phyloP scores from a whole-genome alignment of 2,797 vertebrate genomes.

The Enteromius fasciolatus region DNA sequence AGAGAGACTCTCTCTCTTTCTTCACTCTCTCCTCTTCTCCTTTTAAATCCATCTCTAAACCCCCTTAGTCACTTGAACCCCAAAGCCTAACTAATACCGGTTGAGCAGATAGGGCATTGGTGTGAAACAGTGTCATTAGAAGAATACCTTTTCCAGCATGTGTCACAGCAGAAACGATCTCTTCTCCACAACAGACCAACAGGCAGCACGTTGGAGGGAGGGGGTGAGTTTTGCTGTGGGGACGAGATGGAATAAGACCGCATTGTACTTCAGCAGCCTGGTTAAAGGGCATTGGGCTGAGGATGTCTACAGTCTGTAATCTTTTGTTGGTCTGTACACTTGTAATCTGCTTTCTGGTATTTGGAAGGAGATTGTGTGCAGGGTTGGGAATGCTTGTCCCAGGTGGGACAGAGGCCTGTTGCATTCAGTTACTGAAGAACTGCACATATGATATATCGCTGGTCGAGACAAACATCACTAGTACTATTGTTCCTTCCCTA shows the following conservation, averaged over 20 bases:
- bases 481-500: background rate
- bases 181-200: conserved; percentile 65
- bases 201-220: conserved; percentile 61
- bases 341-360: conserved; percentile 79
- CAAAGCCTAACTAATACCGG: conserved; percentile 78
- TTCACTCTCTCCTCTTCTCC: conserved; percentile 55
- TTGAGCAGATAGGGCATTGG: conserved; percentile 72
- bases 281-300: conserved; percentile 80
- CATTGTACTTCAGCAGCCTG: conserved; percentile 72
- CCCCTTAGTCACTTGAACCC: conserved; percentile 81
- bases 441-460: background rate
- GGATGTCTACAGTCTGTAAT: conserved; percentile 78
- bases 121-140: conserved; percentile 71
- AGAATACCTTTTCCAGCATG: conserved; percentile 49
- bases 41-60: conserved; percentile 75
- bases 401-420: conserved; percentile 60
- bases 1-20: conserved; percentile 67
- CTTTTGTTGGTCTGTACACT: conserved; percentile 81
- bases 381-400: conserved; percentile 62
- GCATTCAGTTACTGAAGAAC: conserved; percentile 21
- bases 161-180: conserved; percentile 36
- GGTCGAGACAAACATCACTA: background rate
- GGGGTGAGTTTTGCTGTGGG: conserved; percentile 68
- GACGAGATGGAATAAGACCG: conserved; percentile 61
- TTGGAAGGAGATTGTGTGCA: conserved; percentile 65